These are phyloP conservation scores for Drosophila prostipennis DNA, from an alignment of 2,888 invertebrate species.

Conservation along the genomic window DNA sequence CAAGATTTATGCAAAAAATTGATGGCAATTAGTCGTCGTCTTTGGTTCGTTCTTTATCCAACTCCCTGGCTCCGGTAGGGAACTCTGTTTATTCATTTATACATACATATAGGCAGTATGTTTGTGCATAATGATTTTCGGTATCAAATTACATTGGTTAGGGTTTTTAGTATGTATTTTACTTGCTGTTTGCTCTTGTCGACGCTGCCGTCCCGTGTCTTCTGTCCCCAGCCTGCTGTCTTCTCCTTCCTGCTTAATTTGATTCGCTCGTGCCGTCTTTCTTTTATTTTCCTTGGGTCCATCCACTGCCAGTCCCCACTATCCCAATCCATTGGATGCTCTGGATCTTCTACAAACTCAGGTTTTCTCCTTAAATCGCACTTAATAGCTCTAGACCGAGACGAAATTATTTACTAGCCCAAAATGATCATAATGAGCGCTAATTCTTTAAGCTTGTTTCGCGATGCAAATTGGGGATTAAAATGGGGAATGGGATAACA, in stretches of 20 bases:
- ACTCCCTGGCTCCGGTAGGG: conserved; percentile 16
- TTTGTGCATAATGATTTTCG: conserved; percentile 76
- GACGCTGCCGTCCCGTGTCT: conserved; percentile 44
- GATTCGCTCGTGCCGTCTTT: conserved; percentile 73
- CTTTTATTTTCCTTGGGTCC: conserved; percentile 25
- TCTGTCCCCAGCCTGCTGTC: conserved; percentile 54
- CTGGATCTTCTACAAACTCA: conserved; percentile 18
- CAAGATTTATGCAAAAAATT: conserved; percentile 81
- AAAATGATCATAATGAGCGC: conserved; percentile 67
- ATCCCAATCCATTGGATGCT: conserved; percentile 20
- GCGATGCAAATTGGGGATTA: conserved; percentile 6
- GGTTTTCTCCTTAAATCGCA: conserved; percentile 42
- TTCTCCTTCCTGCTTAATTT: conserved; percentile 67
- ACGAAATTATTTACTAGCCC: conserved; percentile 72
- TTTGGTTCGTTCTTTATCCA: conserved; percentile 44
- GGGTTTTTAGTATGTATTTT: conserved; percentile 75
- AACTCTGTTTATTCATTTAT: conserved; percentile 21
- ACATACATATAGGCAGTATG: conserved; percentile 14
- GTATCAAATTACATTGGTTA: conserved; percentile 80
- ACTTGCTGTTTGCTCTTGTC: conserved; percentile 57
- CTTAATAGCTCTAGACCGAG: conserved; percentile 65
- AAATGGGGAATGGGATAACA: neutral
- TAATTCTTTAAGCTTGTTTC: conserved; percentile 53
- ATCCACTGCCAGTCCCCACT: conserved; percentile 20
- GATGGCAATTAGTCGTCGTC: conserved; percentile 77